Evolutionary conservation across 1,140 invertebrate genomes (phyloP).

Genomic region (Lepidostoma basale): DNA sequence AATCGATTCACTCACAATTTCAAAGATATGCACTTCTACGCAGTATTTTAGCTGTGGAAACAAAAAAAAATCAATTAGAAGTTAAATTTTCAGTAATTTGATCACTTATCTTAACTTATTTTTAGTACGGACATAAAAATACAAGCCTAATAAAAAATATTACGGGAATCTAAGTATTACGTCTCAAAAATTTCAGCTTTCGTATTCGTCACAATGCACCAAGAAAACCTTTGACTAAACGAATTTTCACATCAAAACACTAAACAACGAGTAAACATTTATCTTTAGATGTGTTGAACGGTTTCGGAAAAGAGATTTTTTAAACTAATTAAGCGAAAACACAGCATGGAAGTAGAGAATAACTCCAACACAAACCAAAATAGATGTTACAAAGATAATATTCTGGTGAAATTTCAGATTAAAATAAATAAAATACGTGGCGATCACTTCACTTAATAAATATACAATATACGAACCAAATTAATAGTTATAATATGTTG

Average conservation of each 20-base stretch:
- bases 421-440: neutral
- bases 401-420: neutral
- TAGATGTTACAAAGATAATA: constrained; percentile 4
- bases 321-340: constrained; percentile 21
- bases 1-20: too few species aligned
- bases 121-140: too few species aligned
- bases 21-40: too few species aligned
- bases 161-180: too few species aligned
- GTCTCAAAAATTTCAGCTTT: neutral
- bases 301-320: neutral
- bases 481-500: constrained; percentile 2
- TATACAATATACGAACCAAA: neutral
- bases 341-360: neutral
- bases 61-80: too few species aligned
- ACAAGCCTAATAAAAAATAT: too few species aligned
- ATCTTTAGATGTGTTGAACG: neutral
- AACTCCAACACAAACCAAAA: constrained; percentile 17
- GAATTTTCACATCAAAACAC: constrained; percentile 12
- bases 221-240: neutral
- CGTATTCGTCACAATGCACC: neutral
- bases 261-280: neutral
- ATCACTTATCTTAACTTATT: too few species aligned
- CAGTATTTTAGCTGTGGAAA: too few species aligned
- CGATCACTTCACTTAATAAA: neutral
- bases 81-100: too few species aligned